Conservation (phyloP, 2,888 invertebrate species). For the Podotricha telesiphe region DNA sequence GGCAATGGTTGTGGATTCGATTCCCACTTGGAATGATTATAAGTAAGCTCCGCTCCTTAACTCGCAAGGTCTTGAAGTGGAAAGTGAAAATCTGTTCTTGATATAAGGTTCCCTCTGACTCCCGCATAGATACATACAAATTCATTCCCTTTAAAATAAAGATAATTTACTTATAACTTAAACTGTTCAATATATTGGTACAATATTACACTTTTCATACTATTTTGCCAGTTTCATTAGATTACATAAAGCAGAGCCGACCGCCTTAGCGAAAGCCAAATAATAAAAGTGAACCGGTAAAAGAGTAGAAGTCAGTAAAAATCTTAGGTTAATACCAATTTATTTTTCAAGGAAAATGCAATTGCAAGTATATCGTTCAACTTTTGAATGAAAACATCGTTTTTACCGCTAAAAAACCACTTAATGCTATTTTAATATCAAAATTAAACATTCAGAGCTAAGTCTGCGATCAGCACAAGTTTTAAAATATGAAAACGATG, state of each 20-base stretch:
- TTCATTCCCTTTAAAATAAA: too few relatives aligned
- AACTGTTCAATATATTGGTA: too few relatives aligned
- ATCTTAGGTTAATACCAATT: conserved; percentile 38
- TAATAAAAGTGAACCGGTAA: conserved; percentile 47
- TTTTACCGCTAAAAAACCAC: conserved; percentile 31
- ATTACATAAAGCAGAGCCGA: neutral
- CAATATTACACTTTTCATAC: neutral
- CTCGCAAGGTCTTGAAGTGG: too few relatives aligned
- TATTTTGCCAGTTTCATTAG: neutral
- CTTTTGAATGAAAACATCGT: conserved; percentile 44
- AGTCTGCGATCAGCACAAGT: conserved; percentile 23
- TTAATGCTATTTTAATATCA: conserved; percentile 23
- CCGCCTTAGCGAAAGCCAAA: conserved; percentile 46
- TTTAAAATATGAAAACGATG: conserved; percentile 28
- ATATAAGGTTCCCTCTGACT: too few relatives aligned
- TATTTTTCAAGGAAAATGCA: conserved; percentile 42
- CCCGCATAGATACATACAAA: too few relatives aligned
- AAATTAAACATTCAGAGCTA: conserved; percentile 26
- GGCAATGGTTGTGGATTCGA: too few relatives aligned
- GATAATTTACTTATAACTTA: too few relatives aligned
- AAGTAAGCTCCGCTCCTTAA: too few relatives aligned
- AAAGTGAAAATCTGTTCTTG: too few relatives aligned
- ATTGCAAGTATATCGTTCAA: conserved; percentile 40
- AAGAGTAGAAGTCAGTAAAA: conserved; percentile 18
- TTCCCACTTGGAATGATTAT: too few relatives aligned